phyloP scores from a whole-genome alignment of 2,797 vertebrate genomes.

The Enteromius mattozi region DNA sequence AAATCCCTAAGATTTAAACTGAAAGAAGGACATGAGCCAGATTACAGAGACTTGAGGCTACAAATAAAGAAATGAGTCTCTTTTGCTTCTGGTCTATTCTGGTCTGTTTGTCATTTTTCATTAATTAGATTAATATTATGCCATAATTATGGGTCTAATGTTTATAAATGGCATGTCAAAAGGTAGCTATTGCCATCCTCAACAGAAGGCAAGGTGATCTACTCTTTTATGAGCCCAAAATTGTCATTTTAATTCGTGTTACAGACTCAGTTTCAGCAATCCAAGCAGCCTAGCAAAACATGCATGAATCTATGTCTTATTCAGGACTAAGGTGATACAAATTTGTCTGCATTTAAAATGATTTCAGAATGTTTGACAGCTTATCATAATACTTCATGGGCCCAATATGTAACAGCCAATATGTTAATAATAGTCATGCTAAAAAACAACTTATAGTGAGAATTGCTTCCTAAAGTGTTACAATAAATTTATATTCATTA shows the following conservation, averaged over 20 bases:
- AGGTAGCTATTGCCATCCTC: neutral
- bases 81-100: neutral
- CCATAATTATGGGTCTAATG: neutral
- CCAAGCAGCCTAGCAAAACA: neutral
- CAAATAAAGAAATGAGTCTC: no score
- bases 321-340: neutral
- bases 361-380: neutral
- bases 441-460: no score
- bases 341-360: neutral
- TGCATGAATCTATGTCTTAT: neutral
- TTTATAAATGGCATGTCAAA: neutral
- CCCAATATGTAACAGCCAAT: no score
- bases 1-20: neutral
- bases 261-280: neutral
- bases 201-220: neutral
- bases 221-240: neutral
- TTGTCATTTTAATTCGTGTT: neutral
- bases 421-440: no score
- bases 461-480: no score
- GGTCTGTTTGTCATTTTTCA: neutral
- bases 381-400: neutral
- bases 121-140: neutral
- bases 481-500: no score
- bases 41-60: neutral
- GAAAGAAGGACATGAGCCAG: neutral